Base-by-base conservation (phyloP, 2,888 invertebrate genomes). In the Cenopis cana region DNA sequence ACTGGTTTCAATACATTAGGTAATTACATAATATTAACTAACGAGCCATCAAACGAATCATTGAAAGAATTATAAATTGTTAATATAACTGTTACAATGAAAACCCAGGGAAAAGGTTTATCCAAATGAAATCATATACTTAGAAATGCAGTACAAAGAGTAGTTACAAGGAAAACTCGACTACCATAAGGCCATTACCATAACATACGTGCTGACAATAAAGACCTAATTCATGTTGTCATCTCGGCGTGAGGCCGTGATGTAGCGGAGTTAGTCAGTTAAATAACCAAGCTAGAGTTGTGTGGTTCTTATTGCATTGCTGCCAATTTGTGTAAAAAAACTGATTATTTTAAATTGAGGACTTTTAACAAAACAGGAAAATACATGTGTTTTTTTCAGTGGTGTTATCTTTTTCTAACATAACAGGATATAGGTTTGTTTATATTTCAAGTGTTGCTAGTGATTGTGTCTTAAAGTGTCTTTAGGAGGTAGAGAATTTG, bases 111-210 rank as follows among this genome's bases (percentile, higher is more conserved):
- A 60, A 57, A 70, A 55, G 54, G 49, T 65, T 17, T 33, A 33
- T 59, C 46, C 33, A 14, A 33, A 59, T 33, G 49, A 56, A 56
- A 24, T 24, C 2, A 60, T 50, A 66, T 70, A 70, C 36, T 55
- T 18, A 56, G 33, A 46, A 55, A 50, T 50, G 59, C 59, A 12
- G 18, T 24, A 55, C 55, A 38, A 61, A 71, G 66, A 70, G 66
- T 60, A 54, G 66, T 36, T 49, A 66, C 79, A 81, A 88, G 87
- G 86, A 86, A 86, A 87, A 83, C 75, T 73, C 73, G 78, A 73
- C 81, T 77, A 73, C 82, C 77, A 73, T 78, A 78, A 76, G 73
- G 75, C 76, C 75, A 89, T 87, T 88, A 85, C 77, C 88, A 87
- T 85, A 82, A 82, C 79, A 77, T 75, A 81, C 74, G 75, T 75